Percentiles rank a stretch among this genome's conserved stretches.
Evolutionary conservation across 2,888 invertebrate genomes (phyloP).

Genomic region (Dexiosoma caninum): DNA sequence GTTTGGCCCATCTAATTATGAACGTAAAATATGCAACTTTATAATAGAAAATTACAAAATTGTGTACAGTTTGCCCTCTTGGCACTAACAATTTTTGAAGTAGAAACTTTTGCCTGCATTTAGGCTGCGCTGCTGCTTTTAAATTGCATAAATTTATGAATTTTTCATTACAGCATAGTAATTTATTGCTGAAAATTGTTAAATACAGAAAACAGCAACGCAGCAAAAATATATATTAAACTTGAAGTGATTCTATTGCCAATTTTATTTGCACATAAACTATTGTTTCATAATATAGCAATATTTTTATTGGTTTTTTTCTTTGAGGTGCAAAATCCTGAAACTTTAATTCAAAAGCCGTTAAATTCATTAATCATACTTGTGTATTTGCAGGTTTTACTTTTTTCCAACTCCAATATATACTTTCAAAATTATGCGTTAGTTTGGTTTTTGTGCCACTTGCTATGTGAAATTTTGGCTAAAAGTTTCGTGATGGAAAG

Average conservation of each 20-base stretch:
- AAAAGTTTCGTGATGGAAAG: not conserved
- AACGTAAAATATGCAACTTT: slow-evolving; percentile 42
- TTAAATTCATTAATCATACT: slow-evolving; percentile 63
- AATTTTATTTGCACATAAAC: slow-evolving; percentile 23
- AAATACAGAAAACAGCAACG: no score
- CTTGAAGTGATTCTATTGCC: not conserved
- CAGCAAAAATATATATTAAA: not conserved
- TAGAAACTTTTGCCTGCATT: slow-evolving; percentile 34
- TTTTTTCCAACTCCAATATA: not conserved
- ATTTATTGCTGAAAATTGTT: not conserved
- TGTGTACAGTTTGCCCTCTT: not conserved
- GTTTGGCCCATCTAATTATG: slow-evolving; percentile 31
- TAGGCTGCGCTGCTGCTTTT: slow-evolving; percentile 25
- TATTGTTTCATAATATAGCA: not conserved
- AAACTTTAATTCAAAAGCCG: slow-evolving; percentile 52
- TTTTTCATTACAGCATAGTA: not conserved
- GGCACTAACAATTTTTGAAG: slow-evolving; percentile 4
- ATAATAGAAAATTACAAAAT: slow-evolving; percentile 20
- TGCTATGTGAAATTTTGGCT: slow-evolving; percentile 13
- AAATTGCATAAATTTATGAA: slow-evolving; percentile 29
- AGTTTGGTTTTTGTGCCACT: not conserved
- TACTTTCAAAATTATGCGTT: slow-evolving; percentile 31
- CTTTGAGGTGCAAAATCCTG: slow-evolving; percentile 30
- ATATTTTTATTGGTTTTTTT: not conserved
- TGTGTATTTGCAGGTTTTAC: slow-evolving; percentile 11